Percentiles rank a stretch among this genome's conserved stretches.
These are phyloP conservation scores for Thelaira solivaga DNA, from an alignment of 2,888 invertebrate genomes.

Conservation along the genomic window DNA sequence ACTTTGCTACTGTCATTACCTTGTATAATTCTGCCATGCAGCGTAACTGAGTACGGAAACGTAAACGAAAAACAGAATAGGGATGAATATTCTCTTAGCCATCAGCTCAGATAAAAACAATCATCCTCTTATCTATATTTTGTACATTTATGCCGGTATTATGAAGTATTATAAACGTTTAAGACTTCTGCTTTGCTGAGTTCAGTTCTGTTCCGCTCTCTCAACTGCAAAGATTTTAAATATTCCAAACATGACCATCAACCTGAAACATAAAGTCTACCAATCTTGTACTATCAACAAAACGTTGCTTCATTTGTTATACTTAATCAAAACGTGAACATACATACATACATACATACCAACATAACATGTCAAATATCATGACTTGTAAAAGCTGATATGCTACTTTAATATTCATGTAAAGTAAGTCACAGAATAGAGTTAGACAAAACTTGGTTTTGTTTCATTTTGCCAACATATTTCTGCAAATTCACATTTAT, in stretches of 20 bases:
- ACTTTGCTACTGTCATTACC: too few species aligned
- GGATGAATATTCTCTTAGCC: too few species aligned
- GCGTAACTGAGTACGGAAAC: too few species aligned
- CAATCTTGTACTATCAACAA: not conserved
- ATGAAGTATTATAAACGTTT: too few species aligned
- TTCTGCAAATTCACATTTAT: not conserved
- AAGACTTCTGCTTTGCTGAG: not conserved
- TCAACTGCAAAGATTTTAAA: conserved; percentile 3
- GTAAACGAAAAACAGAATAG: too few species aligned
- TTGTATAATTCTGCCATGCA: too few species aligned
- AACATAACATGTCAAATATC: conserved; percentile 50
- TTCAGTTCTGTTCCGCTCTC: not conserved
- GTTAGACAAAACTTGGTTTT: not conserved
- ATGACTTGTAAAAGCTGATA: conserved; percentile 36
- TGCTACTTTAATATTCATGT: conserved; percentile 21
- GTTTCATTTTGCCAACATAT: too few species aligned
- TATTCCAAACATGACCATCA: not conserved
- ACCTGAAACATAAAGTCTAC: conserved; percentile 17
- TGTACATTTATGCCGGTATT: too few species aligned
- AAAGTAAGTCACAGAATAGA: conserved; percentile 28
- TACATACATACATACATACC: too few species aligned
- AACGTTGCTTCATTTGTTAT: conserved; percentile 36
- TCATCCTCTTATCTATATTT: too few species aligned
- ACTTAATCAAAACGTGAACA: conserved; percentile 54
- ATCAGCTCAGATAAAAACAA: too few species aligned